Evolutionary conservation across 2,888 invertebrate genomes (phyloP), one percentile per base, ranked within the genome.

Genomic region (Sesamia inferens): DNA sequence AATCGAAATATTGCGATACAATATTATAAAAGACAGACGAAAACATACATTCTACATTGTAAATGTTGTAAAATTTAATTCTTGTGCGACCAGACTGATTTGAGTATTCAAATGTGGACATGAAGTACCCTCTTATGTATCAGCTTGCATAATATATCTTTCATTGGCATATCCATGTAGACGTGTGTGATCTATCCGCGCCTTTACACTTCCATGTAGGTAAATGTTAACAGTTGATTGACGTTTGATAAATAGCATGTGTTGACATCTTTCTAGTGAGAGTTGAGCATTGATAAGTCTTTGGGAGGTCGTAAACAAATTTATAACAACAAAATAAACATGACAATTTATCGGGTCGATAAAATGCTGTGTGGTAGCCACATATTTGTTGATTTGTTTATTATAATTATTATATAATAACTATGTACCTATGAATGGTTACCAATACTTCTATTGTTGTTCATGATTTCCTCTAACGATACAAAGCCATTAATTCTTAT

Each of bases 211-310:
- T 81, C 85, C 87, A 88, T 85, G 86, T 87, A 86, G 85, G 87
- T 87, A 83, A 78, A 76, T 75, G 79, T 83, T 82, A 86, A 79
- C 80, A 82, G 89, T 88, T 92, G 92, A 92, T 89, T 92, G 93
- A 93, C 92, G 87, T 89, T 86, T 91, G 93, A 94, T 94, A 93
- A 92, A 93, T 90, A 90, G 89, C 89, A 90, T 89, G 88, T 88
- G 91, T 91, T 91, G 93, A 92, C 93, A 92, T 93, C 89, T 90
- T 88, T 86, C 89, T 85, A 89, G 90, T 89, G 89, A 91, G 91
- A 90, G 90, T 89, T 83, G 87, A 87, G 88, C 87, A 88, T 82
- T 89, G 91, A 92, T 93, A 92, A 90, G 91, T 90, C 89, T 88
- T 88, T 90, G 90, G 91, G 90, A 91, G 92, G 91, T 90, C 90